A percentile compares a stretch with the other conserved stretches of the same genome.
These are phyloP conservation scores for Drosophila sp. DNA, from an alignment of 1,140 invertebrate genomes.

Conservation along the genomic window DNA sequence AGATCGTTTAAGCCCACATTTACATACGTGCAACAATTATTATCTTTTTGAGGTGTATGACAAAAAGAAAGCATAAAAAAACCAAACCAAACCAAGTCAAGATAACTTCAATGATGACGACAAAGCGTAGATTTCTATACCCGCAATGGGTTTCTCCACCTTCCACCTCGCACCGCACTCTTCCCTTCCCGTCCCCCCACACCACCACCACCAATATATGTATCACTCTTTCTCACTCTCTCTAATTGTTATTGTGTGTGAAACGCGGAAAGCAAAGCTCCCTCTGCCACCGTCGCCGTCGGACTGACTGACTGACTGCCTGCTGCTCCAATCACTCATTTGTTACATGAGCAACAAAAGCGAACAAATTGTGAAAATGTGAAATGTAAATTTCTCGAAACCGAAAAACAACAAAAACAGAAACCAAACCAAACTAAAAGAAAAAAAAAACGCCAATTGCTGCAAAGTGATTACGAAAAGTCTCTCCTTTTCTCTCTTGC, in stretches of 20 bases:
- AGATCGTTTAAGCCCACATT: constrained; percentile 29
- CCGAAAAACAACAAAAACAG: constrained; percentile 34
- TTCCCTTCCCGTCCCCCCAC: neutral
- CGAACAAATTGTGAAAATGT: constrained; percentile 72
- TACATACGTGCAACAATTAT: constrained; percentile 42
- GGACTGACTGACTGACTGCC: constrained; percentile 8
- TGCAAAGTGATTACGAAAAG: constrained; percentile 79
- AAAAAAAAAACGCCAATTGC: constrained; percentile 71
- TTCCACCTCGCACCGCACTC: neutral
- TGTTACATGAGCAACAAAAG: constrained; percentile 60
- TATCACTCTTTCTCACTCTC: neutral
- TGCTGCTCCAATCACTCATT: constrained; percentile 65
- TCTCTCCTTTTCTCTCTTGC: constrained; percentile 26
- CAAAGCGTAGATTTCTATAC: constrained; percentile 64
- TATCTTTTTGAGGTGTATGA: constrained; percentile 26
- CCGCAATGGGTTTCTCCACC: constrained; percentile 20
- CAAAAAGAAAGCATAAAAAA: constrained; percentile 44
- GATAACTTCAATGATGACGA: constrained; percentile 52
- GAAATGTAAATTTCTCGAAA: constrained; percentile 73
- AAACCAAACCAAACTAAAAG: constrained; percentile 44
- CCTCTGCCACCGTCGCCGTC: neutral
- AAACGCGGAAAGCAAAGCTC: constrained; percentile 71
- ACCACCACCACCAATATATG: neutral
- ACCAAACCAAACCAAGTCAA: constrained; percentile 36
- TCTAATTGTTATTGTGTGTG: constrained; percentile 38